A percentile compares a stretch with the other conserved stretches of the same genome.
These are phyloP conservation scores for Antheraea pernyi DNA, from an alignment of 1,140 invertebrate genomes.

Conservation along the genomic window DNA sequence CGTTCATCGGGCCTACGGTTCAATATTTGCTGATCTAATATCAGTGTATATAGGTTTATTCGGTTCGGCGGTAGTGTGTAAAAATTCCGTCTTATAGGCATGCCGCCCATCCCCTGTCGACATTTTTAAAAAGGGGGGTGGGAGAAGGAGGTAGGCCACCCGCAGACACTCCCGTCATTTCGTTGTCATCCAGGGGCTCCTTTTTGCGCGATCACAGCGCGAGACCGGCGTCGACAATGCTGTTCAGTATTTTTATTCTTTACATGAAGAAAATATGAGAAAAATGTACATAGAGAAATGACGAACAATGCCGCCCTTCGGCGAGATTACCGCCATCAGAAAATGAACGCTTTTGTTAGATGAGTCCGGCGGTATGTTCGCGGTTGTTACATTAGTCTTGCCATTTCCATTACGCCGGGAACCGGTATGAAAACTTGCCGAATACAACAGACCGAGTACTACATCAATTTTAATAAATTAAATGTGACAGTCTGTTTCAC, in stretches of 20 bases:
- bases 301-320: slow-evolving; percentile 75
- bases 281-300: slow-evolving; percentile 60
- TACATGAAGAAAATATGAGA: slow-evolving; percentile 69
- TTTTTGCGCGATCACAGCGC: slow-evolving; percentile 71
- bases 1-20: slow-evolving; percentile 24
- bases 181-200: slow-evolving; percentile 73
- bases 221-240: slow-evolving; percentile 72
- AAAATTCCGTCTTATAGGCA: slow-evolving; percentile 76
- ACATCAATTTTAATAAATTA: slow-evolving; percentile 12
- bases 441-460: slow-evolving; percentile 34
- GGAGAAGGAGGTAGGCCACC: slow-evolving; percentile 54
- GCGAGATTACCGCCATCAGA: slow-evolving; percentile 76
- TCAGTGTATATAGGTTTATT: slow-evolving; percentile 50
- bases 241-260: slow-evolving; percentile 75
- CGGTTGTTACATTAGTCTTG: slow-evolving; percentile 74
- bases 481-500: background rate
- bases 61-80: slow-evolving; percentile 51
- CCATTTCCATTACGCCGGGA: slow-evolving; percentile 65
- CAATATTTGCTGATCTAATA: slow-evolving; percentile 31
- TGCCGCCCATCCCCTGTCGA: slow-evolving; percentile 58
- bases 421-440: slow-evolving; percentile 54
- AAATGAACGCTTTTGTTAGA: slow-evolving; percentile 77
- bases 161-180: slow-evolving; percentile 70
- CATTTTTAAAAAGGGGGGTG: slow-evolving; percentile 63
- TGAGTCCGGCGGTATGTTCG: slow-evolving; percentile 65